Conservation (phyloP, 2,888 invertebrate genomes). For the Laothoe populi region DNA sequence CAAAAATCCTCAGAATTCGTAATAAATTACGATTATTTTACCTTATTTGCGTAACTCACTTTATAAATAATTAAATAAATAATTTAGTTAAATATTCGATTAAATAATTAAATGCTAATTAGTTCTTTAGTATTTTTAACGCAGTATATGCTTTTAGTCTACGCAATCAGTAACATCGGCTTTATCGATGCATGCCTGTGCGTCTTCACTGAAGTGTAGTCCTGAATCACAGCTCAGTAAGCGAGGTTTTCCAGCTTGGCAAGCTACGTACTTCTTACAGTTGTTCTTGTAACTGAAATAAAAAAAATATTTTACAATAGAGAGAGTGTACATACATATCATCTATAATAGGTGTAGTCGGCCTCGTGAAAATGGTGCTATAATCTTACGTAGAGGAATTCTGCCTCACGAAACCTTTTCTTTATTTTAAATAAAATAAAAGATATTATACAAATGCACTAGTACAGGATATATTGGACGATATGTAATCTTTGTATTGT, state of each 20-base stretch:
- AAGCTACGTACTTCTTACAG: slow-evolving; percentile 4
- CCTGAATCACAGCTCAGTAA: slow-evolving; percentile 2
- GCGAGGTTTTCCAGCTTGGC: slow-evolving; percentile 4
- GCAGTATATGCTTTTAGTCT: not conserved
- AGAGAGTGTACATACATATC: too few species aligned
- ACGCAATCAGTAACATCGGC: not conserved
- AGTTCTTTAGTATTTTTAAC: not conserved
- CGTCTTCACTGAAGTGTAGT: not conserved
- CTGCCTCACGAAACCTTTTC: too few species aligned
- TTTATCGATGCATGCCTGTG: not conserved
- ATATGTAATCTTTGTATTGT: too few species aligned
- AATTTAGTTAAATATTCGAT: not conserved
- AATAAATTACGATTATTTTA: too few species aligned
- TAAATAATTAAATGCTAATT: not conserved
- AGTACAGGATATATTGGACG: too few species aligned
- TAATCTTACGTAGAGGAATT: too few species aligned
- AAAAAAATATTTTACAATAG: not conserved
- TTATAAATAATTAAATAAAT: not conserved
- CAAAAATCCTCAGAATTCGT: too few species aligned
- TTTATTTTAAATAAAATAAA: too few species aligned
- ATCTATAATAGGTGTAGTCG: too few species aligned
- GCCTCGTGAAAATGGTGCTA: too few species aligned
- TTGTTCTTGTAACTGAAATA: slow-evolving; percentile 14
- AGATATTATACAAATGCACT: too few species aligned
- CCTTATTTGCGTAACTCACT: not conserved